Percentiles rank a stretch among this genome's conserved stretches.
phyloP scores from a whole-genome alignment of 2,113 vertebrate species.

The Xyrauchen texanus region DNA sequence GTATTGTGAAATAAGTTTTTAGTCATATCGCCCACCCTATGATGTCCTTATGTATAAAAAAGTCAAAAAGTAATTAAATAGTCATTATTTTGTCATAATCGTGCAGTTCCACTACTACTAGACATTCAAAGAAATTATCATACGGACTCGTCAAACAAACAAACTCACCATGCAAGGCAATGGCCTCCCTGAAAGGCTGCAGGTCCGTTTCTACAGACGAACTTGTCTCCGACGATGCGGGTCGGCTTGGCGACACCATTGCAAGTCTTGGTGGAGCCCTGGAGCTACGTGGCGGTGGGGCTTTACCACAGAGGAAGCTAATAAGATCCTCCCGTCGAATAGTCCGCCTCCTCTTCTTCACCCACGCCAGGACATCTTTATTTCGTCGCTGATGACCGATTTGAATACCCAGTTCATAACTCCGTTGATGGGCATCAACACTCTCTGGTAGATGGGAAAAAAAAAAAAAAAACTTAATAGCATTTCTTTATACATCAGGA shows the following conservation, averaged over 20 bases:
- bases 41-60: too few species aligned
- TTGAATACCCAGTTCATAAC: constrained; percentile 96
- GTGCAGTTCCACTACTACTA: too few species aligned
- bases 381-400: constrained; percentile 94
- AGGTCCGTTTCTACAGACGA: constrained; percentile 97
- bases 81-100: too few species aligned
- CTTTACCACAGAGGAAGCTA: constrained; percentile 98
- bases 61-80: too few species aligned
- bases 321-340: constrained; percentile 98
- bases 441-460: constrained; percentile 85
- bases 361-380: constrained; percentile 98
- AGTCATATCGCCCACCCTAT: too few species aligned
- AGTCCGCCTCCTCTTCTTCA: constrained; percentile 97
- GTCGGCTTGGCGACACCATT: constrained; percentile 91
- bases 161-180: constrained; percentile 92
- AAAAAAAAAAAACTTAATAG: too few species aligned
- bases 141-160: too few species aligned
- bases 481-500: background rate
- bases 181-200: constrained; percentile 99
- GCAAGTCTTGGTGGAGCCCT: constrained; percentile 91
- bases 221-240: constrained; percentile 88
- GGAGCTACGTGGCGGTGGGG: constrained; percentile 90
- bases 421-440: constrained; percentile 91
- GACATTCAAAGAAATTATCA: too few species aligned
- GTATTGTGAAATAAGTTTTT: too few species aligned